A percentile compares a stretch with the other conserved stretches of the same genome.
phyloP scores from a whole-genome alignment of 2,797 vertebrate species.

The Galagoides demidoff region DNA sequence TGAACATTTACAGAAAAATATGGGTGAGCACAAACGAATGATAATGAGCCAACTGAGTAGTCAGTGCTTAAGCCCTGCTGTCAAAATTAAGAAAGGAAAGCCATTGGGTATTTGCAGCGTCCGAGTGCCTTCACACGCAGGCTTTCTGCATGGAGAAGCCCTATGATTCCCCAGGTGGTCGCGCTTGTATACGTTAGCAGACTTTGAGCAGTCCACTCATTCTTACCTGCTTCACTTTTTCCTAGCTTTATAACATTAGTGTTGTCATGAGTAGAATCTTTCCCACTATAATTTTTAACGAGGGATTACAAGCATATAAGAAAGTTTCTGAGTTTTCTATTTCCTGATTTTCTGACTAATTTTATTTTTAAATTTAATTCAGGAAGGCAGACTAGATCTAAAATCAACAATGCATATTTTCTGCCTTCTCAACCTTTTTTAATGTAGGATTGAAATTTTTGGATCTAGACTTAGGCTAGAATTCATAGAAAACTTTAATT shows the following conservation, averaged over 20 bases:
- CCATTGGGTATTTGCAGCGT: conserved; percentile 22
- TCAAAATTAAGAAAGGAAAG: conserved; percentile 40
- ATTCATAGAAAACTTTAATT: not conserved
- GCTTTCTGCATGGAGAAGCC: conserved; percentile 52
- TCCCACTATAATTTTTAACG: conserved; percentile 39
- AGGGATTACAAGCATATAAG: conserved; percentile 33
- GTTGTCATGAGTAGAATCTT: not conserved
- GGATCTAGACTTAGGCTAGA: not conserved
- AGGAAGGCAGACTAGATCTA: not conserved
- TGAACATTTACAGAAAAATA: conserved; percentile 2
- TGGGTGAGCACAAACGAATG: not conserved
- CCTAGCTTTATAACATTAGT: conserved; percentile 3
- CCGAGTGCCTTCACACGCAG: conserved; percentile 40
- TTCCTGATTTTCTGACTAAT: conserved; percentile 18
- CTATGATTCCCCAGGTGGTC: not conserved
- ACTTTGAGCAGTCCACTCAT: conserved; percentile 13
- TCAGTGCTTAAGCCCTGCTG: not conserved
- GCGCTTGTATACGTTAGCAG: conserved; percentile 26
- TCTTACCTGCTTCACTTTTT: not conserved
- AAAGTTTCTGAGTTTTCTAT: conserved; percentile 41
- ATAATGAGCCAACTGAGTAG: not conserved
- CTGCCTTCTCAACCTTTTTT: not conserved
- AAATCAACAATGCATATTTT: not conserved
- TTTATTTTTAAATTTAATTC: conserved; percentile 54
- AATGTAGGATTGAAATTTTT: not conserved